Evolutionary conservation across 2,797 vertebrate genomes (phyloP).

Genomic region (Otolemur crassicaudatus): DNA sequence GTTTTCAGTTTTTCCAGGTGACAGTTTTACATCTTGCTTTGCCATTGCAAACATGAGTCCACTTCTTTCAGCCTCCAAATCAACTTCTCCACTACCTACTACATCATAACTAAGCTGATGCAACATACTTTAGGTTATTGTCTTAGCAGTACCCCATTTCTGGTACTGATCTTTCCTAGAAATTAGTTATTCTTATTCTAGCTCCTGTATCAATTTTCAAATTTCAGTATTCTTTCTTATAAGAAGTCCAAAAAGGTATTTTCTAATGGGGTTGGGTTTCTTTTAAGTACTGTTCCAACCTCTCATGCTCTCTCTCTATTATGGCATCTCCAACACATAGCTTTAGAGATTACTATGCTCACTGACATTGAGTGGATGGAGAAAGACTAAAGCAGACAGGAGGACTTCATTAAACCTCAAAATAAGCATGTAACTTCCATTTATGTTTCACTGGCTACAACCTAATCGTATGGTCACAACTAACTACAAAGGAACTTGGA

Average conservation of each 20-base stretch:
- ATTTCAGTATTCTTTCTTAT: neutral
- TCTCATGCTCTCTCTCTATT: neutral
- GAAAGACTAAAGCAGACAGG: neutral
- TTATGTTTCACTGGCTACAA: constrained; percentile 28
- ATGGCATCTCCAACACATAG: neutral
- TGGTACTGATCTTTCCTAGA: neutral
- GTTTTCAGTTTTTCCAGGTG: neutral
- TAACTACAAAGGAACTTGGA: neutral
- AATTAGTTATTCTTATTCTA: constrained; percentile 5
- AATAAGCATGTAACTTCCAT: neutral
- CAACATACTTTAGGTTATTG: constrained; percentile 14
- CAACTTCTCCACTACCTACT: neutral
- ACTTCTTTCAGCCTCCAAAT: neutral
- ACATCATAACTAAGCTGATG: neutral
- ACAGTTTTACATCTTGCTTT: constrained; percentile 22
- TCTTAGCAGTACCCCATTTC: neutral
- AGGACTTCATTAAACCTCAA: neutral
- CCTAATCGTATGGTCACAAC: neutral
- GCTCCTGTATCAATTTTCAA: constrained; percentile 15
- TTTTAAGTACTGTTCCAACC: neutral
- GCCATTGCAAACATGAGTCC: neutral
- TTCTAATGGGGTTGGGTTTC: neutral
- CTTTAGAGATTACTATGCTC: constrained; percentile 1
- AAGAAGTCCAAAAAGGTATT: neutral
- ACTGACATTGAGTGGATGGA: neutral